Evolutionary conservation across 2,888 invertebrate species (phyloP), one percentile per base, ranked within the genome.

Genomic region (Dinocampus coccinellae): DNA sequence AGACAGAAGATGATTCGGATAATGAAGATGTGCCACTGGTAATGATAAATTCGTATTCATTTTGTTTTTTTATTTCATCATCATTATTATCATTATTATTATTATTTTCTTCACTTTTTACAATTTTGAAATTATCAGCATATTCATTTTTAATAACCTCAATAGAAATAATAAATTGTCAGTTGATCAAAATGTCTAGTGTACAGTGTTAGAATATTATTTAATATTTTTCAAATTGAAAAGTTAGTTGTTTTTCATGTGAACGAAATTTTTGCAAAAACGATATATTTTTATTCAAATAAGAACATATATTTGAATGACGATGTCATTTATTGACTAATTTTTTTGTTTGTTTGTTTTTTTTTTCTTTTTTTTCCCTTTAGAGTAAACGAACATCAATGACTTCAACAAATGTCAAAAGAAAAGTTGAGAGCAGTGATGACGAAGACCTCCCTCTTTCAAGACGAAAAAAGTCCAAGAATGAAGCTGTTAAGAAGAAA

Each of bases 21-120:
- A 93, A 94, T 76, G 94, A 94, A 84, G 94, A 95, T 86, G 84
- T 91, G 62, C 94, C 95, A 78, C 87, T 95, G 90, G 94, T 94
- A 90, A 55, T 88, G 87, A 80, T 81, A 67, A 84, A 47, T 6
- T 39, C 39, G 39, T 39, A 13, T n/a, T 13, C 39, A 39, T 39
- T 39, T 39, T 39, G 39, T 39, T 39, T 39, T 4, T 36, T n/a
- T n/a, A n/a, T n/a, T n/a, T n/a, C n/a, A n/a, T n/a, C n/a, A n/a
- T n/a, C n/a, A n/a, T n/a, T n/a, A n/a, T n/a, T n/a, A n/a, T n/a
- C n/a, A n/a, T 52, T 29, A 63, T 71, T 80, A 57, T 24, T 33
- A 55, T 47, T 69, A 62, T 64, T 61, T 69, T 62, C 57, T 53
- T 69, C 26, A 10, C 24, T n/a, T n/a, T n/a, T n/a, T n/a, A n/a